Evolutionary conservation across 2,113 vertebrate species (phyloP).

Genomic region (Recurvirostra avosetta): DNA sequence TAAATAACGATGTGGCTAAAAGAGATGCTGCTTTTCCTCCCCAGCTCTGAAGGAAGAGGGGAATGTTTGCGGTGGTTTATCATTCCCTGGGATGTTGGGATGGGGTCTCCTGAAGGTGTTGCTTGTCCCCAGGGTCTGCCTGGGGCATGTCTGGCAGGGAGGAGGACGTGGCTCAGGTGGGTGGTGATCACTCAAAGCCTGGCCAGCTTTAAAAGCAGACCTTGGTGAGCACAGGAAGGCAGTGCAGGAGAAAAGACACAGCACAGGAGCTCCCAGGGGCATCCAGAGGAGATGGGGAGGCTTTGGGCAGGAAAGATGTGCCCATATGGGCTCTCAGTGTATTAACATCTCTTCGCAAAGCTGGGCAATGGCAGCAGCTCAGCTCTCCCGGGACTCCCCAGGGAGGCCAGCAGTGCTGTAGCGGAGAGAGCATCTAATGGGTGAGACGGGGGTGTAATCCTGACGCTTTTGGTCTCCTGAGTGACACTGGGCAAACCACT

Average conservation of each 20-base stretch:
- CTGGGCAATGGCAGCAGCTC: neutral
- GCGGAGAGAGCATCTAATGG: accelerated
- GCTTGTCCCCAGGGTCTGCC: neutral
- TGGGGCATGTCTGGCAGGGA: neutral
- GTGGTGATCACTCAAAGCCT: neutral
- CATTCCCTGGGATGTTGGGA: neutral
- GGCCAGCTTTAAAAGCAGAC: neutral
- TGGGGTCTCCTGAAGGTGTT: neutral
- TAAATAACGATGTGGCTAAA: neutral
- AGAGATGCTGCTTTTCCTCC: neutral
- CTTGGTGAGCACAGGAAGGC: neutral
- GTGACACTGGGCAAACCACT: neutral
- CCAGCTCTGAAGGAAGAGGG: neutral
- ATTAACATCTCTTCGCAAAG: neutral
- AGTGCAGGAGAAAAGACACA: neutral
- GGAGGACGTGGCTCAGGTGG: neutral
- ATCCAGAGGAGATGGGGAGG: accelerated
- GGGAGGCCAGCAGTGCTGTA: neutral
- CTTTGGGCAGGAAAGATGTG: neutral
- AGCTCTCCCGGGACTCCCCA: neutral
- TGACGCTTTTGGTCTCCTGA: neutral
- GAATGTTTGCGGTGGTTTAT: neutral
- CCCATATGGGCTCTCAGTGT: neutral
- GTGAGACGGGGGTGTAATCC: accelerated
- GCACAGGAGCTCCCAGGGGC: neutral